Evolutionary conservation across 2,797 vertebrate genomes (phyloP), one percentile per base, ranked within the genome.

Genomic region (Phrynocephalus guinanensis): DNA sequence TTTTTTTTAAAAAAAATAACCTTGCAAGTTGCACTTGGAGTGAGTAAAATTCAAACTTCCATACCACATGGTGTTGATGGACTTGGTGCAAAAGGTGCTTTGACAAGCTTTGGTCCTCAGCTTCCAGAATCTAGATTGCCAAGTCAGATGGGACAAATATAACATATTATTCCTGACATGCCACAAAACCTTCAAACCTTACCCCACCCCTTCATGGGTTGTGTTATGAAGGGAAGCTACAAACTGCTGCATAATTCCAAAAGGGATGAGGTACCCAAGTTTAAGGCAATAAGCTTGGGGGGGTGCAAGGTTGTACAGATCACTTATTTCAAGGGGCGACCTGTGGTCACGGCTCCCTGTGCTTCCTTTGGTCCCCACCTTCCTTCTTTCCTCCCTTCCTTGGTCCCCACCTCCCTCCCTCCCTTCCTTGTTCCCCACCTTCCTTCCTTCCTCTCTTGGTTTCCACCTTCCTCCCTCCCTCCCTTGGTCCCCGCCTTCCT

Each of bases 91-190:
- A 0, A 1, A 1, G 1, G 0, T 3, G 38, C 24, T 86, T 84
- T 16, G 66, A 81, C 10, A 30, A 70, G 79, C 78, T 86, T 86
- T 71, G 3, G 1, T 66, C 10, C 81, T 92, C 76, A 84, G 3
- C 10, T 91, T 92, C 68, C 50, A 82, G 83, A 90, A 87, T 48
- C 1, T 44, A 24, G 44, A 30, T 90, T 91, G 76, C 52, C 0
- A 85, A 73, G 1, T 13, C 88, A 73, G 0, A 73, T 9, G 0
- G 67, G 76, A 66, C 4, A 2, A 89, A 82, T 72, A 9, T 5
- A 70, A 5, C 5, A 86, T 1, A 60, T 75, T 83, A 16, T 67
- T 84, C 78, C n/a, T 6, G 77, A 1, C 81, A 0, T 60, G 3
- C 72, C 73, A 75, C 60, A 66, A 76, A 68, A 28, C 20, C 2